Percentiles rank a stretch among this genome's conserved stretches.
phyloP scores from a whole-genome alignment of 1,140 invertebrate genomes.

The Pseudachorutes palmiensis region DNA sequence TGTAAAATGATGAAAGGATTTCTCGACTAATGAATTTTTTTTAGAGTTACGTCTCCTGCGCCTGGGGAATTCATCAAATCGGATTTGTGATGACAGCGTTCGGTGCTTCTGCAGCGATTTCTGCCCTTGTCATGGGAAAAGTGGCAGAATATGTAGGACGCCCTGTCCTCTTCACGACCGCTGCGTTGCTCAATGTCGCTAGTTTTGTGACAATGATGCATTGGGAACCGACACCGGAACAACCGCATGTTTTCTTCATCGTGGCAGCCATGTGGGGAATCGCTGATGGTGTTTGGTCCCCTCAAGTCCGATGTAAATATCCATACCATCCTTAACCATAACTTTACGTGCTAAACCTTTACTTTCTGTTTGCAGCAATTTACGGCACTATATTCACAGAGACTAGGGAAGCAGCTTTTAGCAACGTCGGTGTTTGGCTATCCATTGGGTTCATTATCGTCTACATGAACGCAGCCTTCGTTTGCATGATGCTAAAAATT shows the following conservation, averaged over 20 bases:
- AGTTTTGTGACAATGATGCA: conserved; percentile 51
- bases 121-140: conserved; percentile 77
- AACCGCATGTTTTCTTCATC: conserved; percentile 73
- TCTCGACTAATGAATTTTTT: not conserved
- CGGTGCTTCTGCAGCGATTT: conserved; percentile 74
- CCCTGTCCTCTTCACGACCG: conserved; percentile 67
- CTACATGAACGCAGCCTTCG: not conserved
- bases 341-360: not conserved
- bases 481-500: conserved; percentile 7
- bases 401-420: conserved; percentile 10
- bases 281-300: conserved; percentile 53
- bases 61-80: conserved; percentile 76
- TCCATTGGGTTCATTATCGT: not conserved
- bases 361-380: not conserved
- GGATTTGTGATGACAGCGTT: conserved; percentile 94
- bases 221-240: conserved; percentile 73
- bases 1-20: too few species aligned
- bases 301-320: conserved; percentile 4
- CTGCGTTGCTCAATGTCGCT: conserved; percentile 63
- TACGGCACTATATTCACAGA: conserved; percentile 1
- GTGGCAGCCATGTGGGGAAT: conserved; percentile 70
- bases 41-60: conserved; percentile 59
- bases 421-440: not conserved
- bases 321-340: not conserved
- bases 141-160: conserved; percentile 86